These are phyloP conservation scores for Linnaemya tessellans DNA, from an alignment of 2,888 invertebrate genomes.

Conservation along the genomic window DNA sequence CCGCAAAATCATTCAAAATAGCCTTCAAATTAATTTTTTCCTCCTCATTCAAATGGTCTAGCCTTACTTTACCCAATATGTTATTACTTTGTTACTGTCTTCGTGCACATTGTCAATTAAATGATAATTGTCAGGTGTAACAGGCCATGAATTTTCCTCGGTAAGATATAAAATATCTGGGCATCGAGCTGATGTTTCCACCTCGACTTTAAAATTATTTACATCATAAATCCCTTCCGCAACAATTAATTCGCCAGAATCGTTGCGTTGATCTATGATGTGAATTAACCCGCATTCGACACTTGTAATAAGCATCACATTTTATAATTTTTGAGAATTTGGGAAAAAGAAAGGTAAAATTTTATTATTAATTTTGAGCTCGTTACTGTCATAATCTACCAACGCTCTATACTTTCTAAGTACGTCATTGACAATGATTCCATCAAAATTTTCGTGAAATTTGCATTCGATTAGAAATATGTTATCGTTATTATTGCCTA, in stretches of 20 bases:
- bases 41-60: neutral
- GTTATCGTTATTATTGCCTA: neutral
- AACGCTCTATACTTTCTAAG: neutral
- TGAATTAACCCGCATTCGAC: constrained; percentile 1
- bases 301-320: constrained; percentile 21
- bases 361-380: constrained; percentile 17
- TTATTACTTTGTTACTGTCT: neutral
- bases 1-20: neutral
- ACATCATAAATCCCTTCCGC: constrained; percentile 9
- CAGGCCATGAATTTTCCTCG: constrained; percentile 26
- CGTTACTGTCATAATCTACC: constrained; percentile 15
- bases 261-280: neutral
- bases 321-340: neutral
- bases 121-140: constrained; percentile 31
- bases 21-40: neutral
- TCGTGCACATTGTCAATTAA: neutral
- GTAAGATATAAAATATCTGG: constrained; percentile 3
- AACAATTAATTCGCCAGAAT: neutral
- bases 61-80: neutral
- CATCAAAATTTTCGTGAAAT: constrained; percentile 29
- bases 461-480: constrained; percentile 27
- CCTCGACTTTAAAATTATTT: constrained; percentile 29
- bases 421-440: constrained; percentile 37
- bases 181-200: neutral
- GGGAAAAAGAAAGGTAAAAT: constrained; percentile 27